Evolutionary conservation across 2,888 invertebrate genomes (phyloP).

Genomic region (Choreutis nemorana): DNA sequence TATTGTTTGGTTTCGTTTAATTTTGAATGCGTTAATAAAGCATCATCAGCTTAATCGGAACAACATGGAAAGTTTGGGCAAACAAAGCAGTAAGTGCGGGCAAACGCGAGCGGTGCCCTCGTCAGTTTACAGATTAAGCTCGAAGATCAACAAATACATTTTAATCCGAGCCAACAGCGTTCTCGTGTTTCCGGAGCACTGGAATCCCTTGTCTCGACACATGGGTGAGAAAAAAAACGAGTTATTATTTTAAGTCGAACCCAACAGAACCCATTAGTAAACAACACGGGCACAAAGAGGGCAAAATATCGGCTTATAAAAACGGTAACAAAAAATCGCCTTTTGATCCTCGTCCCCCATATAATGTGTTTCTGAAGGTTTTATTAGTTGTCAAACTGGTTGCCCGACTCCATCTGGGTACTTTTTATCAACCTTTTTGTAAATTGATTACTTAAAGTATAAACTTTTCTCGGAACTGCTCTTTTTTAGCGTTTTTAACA

Average conservation of each 20-base stretch:
- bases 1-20: too few species aligned
- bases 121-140: conserved; percentile 45
- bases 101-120: conserved; percentile 26
- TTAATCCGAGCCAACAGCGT: conserved; percentile 53
- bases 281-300: conserved; percentile 63
- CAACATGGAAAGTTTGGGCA: too few species aligned
- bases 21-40: too few species aligned
- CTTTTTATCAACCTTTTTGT: too few species aligned
- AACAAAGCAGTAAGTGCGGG: too few species aligned
- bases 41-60: too few species aligned
- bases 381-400: conserved; percentile 54
- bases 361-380: conserved; percentile 53
- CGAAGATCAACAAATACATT: conserved; percentile 61
- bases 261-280: conserved; percentile 66
- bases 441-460: too few species aligned
- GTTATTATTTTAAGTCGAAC: conserved; percentile 66
- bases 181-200: conserved; percentile 61
- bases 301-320: conserved; percentile 59
- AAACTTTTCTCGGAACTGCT: too few species aligned
- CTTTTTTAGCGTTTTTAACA: too few species aligned
- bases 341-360: conserved; percentile 58
- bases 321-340: conserved; percentile 59
- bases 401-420: conserved; percentile 31
- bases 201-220: conserved; percentile 51
- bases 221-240: conserved; percentile 61